phyloP scores from a whole-genome alignment of 2,113 vertebrate species.

The Gobiocypris rarus region DNA sequence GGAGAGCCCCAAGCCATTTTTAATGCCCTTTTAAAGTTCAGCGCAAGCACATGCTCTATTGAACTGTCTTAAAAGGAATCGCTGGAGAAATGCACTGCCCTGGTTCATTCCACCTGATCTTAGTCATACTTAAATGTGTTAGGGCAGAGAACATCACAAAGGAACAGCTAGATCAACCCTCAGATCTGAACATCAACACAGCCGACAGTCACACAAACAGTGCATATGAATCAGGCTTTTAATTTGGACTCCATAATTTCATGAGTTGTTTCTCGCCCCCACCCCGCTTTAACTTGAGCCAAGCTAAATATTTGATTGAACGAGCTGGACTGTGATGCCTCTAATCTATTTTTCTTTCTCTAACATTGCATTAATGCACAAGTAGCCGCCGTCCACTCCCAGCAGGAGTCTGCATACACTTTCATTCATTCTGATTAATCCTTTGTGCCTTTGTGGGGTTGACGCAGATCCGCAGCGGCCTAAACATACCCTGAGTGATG shows the following conservation, averaged over 20 bases:
- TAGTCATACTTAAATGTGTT: slow-evolving; percentile 47
- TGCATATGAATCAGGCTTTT: slow-evolving; percentile 36
- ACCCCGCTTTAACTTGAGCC: slow-evolving; percentile 48
- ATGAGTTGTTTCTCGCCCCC: slow-evolving; percentile 48
- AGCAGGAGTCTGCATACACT: slow-evolving; percentile 57
- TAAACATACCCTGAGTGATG: slow-evolving; percentile 34
- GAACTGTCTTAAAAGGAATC: slow-evolving; percentile 59
- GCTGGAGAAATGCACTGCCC: slow-evolving; percentile 10
- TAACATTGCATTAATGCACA: slow-evolving; percentile 64
- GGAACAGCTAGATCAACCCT: background rate
- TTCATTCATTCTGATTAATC: slow-evolving; percentile 62
- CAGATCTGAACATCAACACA: slow-evolving; percentile 57
- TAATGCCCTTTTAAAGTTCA: slow-evolving; percentile 73
- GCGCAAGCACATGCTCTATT: slow-evolving; percentile 61
- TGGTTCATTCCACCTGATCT: slow-evolving; percentile 54
- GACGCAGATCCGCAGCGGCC: slow-evolving; percentile 21
- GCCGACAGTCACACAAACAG: slow-evolving; percentile 46
- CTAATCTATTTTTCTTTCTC: slow-evolving; percentile 64
- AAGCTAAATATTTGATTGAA: slow-evolving; percentile 62
- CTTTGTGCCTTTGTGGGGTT: slow-evolving; percentile 59
- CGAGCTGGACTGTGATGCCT: slow-evolving; percentile 53
- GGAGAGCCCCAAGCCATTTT: slow-evolving; percentile 66
- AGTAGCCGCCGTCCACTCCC: slow-evolving; percentile 56
- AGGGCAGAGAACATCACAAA: slow-evolving; percentile 57
- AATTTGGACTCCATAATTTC: slow-evolving; percentile 60